Evolutionary conservation across 2,113 vertebrate species (phyloP).

Genomic region (Cyphomyrus plagiostoma): DNA sequence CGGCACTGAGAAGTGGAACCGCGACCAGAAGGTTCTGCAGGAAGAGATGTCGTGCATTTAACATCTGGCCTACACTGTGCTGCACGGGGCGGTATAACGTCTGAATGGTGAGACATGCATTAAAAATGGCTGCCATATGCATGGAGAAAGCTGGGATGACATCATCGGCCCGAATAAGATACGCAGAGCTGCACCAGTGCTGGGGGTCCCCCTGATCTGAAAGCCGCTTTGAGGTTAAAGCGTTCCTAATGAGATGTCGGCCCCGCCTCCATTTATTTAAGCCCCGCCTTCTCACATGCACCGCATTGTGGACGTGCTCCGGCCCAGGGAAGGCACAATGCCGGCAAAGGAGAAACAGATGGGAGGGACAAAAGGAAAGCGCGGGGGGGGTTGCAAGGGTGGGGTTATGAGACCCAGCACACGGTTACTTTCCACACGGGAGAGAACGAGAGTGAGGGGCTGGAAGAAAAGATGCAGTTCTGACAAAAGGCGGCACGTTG

Average conservation of each 20-base stretch:
- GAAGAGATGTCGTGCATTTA: not conserved
- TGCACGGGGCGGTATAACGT: not conserved
- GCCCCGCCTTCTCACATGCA: slow-evolving; percentile 54
- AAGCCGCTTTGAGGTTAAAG: slow-evolving; percentile 67
- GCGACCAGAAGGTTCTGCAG: not conserved
- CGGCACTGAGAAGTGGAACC: not conserved
- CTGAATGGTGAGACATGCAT: not conserved
- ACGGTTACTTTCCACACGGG: not conserved
- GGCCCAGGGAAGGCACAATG: slow-evolving; percentile 62
- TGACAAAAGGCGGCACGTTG: not conserved
- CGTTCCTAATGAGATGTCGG: slow-evolving; percentile 70
- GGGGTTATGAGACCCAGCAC: not conserved
- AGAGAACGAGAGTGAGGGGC: not conserved
- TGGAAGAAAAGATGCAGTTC: not conserved
- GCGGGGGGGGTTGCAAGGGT: not conserved
- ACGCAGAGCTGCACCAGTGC: not conserved
- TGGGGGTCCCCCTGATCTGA: not conserved
- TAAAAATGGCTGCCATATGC: not conserved
- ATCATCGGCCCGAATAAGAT: not conserved
- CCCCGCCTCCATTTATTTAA: slow-evolving; percentile 67
- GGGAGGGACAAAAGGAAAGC: slow-evolving; percentile 56
- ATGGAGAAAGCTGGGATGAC: not conserved
- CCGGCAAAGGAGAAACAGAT: slow-evolving; percentile 66
- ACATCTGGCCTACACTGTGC: not conserved
- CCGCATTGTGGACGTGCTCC: slow-evolving; percentile 63